Evolutionary conservation across 2,888 invertebrate genomes (phyloP), one percentile per base, ranked within the genome.

Genomic region (Meteorus cinctellus): DNA sequence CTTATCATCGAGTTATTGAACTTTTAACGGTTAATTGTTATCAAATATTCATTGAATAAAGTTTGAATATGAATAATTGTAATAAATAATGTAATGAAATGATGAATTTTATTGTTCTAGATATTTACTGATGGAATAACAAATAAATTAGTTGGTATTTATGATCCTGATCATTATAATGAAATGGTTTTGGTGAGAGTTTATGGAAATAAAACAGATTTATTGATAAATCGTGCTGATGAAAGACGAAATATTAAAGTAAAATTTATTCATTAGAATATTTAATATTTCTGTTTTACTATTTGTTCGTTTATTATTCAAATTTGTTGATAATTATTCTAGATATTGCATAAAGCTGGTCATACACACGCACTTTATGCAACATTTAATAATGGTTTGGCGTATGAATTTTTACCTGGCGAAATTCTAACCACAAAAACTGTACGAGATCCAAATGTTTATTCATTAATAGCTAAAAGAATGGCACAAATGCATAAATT

Each of bases 101-200:
- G 24, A 34, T 16, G 8, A 24, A 27, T 8, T 59, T 59, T 59
- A 48, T 51, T 1, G 6, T 67, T 74, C 0, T 90, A 98, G 97
- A 90, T 94, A 86, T 97, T 98, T 90, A 97, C 97, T 79, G 96
- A 97, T 92, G 98, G 98, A 63, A 96, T 97, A 79, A 97, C 98
- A 67, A 98, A 98, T 91, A 97, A 96, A 90, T 91, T 98, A 83
- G 92, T 98, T 74, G 96, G 96, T 67, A 84, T 90, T 45, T 89
- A 89, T 82, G 89, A 86, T 77, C 86, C 86, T 14, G 90, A 89
- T 51, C 90, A 91, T 77, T 89, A 89, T n/a, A 88, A 90, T 80
- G 94, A 96, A 85, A 94, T 95, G 85, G 92, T 98, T 1, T 92
- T 98, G 73, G 93, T 98, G 31, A 92, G 98, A 83, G 93, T 98